These are phyloP conservation scores for Thinocorus orbignyianus DNA, from an alignment of 2,113 vertebrate species.

Conservation along the genomic window DNA sequence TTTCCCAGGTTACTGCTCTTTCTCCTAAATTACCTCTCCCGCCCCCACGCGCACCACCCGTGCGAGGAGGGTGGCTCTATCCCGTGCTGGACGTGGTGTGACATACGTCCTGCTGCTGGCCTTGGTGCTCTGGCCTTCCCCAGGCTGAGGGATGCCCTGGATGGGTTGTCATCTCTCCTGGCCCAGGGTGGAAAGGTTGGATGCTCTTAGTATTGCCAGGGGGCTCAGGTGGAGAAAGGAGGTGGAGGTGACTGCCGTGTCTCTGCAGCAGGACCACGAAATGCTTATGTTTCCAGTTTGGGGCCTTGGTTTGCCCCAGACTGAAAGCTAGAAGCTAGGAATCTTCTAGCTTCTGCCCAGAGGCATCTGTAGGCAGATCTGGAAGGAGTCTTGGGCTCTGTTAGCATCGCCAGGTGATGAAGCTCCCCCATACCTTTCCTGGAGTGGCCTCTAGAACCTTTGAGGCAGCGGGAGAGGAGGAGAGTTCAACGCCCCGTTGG, in stretches of 20 bases:
- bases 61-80: rapidly evolving
- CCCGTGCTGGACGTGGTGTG: background rate
- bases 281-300: background rate
- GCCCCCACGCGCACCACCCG: rapidly evolving
- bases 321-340: background rate
- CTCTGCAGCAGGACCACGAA: background rate
- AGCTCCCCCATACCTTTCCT: background rate
- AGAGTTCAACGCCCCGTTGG: rapidly evolving
- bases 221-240: background rate
- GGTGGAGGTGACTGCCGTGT: rapidly evolving
- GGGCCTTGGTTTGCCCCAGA: background rate
- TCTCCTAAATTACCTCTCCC: background rate
- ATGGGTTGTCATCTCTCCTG: background rate
- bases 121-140: background rate
- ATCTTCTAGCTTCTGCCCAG: background rate
- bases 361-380: background rate
- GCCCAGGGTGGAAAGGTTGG: background rate
- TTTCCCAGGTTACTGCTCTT: background rate
- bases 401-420: background rate
- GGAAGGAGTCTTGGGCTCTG: background rate
- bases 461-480: background rate
- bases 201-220: background rate
- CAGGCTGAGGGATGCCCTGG: rapidly evolving
- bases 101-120: background rate
- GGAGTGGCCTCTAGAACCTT: background rate